Evolutionary conservation across 2,888 invertebrate species (phyloP), one percentile per base, ranked within the genome.

Genomic region (Drosophila mulleri): DNA sequence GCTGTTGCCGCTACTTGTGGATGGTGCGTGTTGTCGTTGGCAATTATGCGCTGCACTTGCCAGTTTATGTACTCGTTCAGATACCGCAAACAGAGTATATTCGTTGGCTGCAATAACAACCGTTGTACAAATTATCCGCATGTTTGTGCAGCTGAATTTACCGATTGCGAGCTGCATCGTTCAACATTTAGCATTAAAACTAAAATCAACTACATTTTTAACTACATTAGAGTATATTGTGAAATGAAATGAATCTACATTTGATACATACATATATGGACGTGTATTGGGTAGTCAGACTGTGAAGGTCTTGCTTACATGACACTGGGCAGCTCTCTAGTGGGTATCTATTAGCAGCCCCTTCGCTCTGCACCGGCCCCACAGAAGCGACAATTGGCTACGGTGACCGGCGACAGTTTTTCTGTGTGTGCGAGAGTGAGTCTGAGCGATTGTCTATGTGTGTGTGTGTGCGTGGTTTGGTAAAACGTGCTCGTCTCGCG

Each of bases 1-100:
- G 74, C 52, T 47, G 60, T 44, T 18, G 52, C 20, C 29, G 47
- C 47, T 54, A 23, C 50, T 48, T 32, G 18, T 56, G 54, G 35
- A 32, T 67, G 47, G 41, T 75, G 75, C 67, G 79, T 78, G 80
- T 79, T 77, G 65, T 52, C 54, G 64, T 60, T 44, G 68, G 57
- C 73, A 78, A 78, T 81, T 82, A 75, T 66, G 67, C 63, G 59
- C 67, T 82, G 80, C 80, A 76, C 72, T 72, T 76, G 82, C 82
- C 45, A 65, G 69, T 70, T 80, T 12, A 12, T 42, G 7, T 54
- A 4, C 54, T 54, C 41, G 54, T n/a, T 54, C 41, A 26, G 2
- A 2, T 12, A 8, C 7, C 2, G 41, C 2, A 18, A 37, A 9
- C 8, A 37, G 37, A 23, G 52, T 53, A 37, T 37, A 53, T 53